A percentile compares a stretch with the other conserved stretches of the same genome.
phyloP scores from a whole-genome alignment of 2,888 invertebrate genomes.

The Caenorhabditis sinica region DNA sequence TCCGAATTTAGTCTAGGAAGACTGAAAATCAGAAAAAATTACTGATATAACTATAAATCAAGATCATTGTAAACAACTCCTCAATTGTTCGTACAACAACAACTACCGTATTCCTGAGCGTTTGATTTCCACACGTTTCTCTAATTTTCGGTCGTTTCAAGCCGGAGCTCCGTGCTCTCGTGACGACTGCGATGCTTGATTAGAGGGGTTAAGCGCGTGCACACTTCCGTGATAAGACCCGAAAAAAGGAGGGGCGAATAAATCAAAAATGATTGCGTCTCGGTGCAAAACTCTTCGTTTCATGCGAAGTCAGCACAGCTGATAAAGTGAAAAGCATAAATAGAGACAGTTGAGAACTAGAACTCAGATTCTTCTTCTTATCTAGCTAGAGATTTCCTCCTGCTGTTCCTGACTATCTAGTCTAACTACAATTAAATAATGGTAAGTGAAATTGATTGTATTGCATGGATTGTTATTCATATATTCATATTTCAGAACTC shows the following conservation, averaged over 20 bases:
- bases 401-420: neutral
- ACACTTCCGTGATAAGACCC: conserved; percentile 36
- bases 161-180: conserved; percentile 39
- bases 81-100: neutral
- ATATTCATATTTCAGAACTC: conserved; percentile 35
- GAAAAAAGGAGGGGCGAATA: conserved; percentile 48
- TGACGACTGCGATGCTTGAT: conserved; percentile 34
- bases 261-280: conserved; percentile 48
- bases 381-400: neutral
- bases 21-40: neutral
- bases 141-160: conserved; percentile 27
- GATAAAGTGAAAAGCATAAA: conserved; percentile 41
- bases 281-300: conserved; percentile 37
- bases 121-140: conserved; percentile 28
- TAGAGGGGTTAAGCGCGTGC: conserved; percentile 38
- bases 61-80: conserved; percentile 19
- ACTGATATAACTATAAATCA: neutral
- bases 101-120: conserved; percentile 18
- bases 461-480: no score
- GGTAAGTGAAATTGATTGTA: neutral
- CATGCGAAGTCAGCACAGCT: conserved; percentile 40
- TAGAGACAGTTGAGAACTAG: neutral
- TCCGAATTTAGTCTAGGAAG: neutral
- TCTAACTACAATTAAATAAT: conserved; percentile 9
- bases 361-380: conserved; percentile 32